phyloP scores from a whole-genome alignment of 1,140 invertebrate species.

The Cotesia glomerata region DNA sequence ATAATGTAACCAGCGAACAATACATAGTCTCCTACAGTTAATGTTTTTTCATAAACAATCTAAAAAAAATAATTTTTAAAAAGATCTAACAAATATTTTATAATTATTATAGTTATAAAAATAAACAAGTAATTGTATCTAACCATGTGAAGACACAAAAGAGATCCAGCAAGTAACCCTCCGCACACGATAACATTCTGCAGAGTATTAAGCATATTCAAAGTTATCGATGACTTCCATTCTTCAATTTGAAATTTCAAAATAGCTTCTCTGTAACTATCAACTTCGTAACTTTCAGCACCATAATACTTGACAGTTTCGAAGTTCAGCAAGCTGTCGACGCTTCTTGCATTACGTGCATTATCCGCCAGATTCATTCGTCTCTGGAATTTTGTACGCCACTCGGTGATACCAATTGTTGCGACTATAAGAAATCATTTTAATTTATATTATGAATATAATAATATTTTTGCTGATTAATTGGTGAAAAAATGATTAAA shows the following conservation, averaged over 20 bases:
- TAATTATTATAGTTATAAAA: not conserved
- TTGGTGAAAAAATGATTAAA: not conserved
- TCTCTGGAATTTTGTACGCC: slow-evolving; percentile 92
- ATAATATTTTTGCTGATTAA: slow-evolving; percentile 6
- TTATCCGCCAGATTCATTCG: slow-evolving; percentile 95
- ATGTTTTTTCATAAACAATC: slow-evolving; percentile 67
- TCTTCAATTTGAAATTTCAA: slow-evolving; percentile 85
- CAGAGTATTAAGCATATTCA: slow-evolving; percentile 87
- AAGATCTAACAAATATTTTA: no score
- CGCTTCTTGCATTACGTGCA: slow-evolving; percentile 85
- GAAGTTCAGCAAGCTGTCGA: slow-evolving; percentile 96
- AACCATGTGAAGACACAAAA: slow-evolving; percentile 87
- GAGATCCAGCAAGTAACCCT: slow-evolving; percentile 84
- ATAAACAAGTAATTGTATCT: slow-evolving; percentile 7
- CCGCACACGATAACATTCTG: slow-evolving; percentile 90
- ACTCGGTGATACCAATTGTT: slow-evolving; percentile 91
- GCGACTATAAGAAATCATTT: slow-evolving; percentile 65
- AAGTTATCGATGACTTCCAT: slow-evolving; percentile 82
- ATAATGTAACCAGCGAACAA: slow-evolving; percentile 94
- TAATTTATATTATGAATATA: slow-evolving; percentile 79
- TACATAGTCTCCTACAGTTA: slow-evolving; percentile 94
- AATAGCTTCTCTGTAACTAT: slow-evolving; percentile 83
- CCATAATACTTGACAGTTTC: slow-evolving; percentile 98
- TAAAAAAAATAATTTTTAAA: slow-evolving; percentile 20
- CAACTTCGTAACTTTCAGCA: slow-evolving; percentile 89